Conservation (phyloP, 2,113 vertebrate species). For the Gavialis gangeticus region DNA sequence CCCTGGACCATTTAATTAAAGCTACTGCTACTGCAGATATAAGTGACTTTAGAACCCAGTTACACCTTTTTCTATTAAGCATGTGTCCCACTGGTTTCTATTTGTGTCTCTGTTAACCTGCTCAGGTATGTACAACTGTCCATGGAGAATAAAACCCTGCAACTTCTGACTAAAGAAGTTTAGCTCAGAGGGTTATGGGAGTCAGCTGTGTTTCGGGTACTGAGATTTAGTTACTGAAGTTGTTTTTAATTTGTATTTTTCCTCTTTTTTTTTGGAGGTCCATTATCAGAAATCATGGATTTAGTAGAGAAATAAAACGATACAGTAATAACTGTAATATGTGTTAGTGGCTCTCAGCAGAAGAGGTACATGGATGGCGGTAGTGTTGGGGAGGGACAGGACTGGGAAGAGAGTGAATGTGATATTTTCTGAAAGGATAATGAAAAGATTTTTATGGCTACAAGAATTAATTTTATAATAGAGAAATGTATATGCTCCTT, state of each 20-base stretch:
- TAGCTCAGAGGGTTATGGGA: background rate
- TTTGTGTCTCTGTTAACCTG: background rate
- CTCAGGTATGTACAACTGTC: background rate
- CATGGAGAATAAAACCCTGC: background rate
- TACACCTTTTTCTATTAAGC: background rate
- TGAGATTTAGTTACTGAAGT: background rate
- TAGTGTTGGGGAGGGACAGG: background rate
- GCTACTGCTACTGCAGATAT: background rate
- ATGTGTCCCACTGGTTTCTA: background rate
- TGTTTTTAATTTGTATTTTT: too few species aligned
- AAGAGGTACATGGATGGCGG: background rate
- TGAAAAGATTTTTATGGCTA: background rate
- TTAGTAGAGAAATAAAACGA: background rate
- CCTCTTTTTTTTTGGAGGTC: background rate
- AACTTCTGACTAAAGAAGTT: background rate
- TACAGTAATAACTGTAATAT: background rate
- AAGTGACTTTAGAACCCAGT: background rate
- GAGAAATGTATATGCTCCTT: background rate
- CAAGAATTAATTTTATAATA: background rate
- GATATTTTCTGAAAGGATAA: constrained; percentile 16
- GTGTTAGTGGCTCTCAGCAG: background rate
- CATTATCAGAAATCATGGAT: background rate
- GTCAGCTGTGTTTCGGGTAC: background rate
- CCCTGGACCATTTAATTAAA: background rate
- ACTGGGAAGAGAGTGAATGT: background rate